These are phyloP conservation scores for Carettochelys insculpta DNA, from an alignment of 2,113 vertebrate genomes.

Conservation along the genomic window DNA sequence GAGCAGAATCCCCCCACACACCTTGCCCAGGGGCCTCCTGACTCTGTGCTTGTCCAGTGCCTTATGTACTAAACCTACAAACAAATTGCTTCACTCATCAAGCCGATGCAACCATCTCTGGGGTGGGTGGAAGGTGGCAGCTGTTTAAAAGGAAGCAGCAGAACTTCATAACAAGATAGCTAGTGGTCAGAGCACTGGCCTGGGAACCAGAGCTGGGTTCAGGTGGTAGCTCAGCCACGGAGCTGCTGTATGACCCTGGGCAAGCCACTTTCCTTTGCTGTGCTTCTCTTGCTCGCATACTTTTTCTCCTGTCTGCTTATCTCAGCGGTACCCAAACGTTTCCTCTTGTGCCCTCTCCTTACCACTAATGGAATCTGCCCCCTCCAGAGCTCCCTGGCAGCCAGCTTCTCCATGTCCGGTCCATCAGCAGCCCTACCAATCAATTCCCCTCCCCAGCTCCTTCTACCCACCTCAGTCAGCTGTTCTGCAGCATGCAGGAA, in stretches of 20 bases:
- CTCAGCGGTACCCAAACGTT: not conserved
- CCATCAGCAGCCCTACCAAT: too few species aligned
- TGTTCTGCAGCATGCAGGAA: too few species aligned
- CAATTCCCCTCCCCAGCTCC: not conserved
- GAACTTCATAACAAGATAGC: too few species aligned
- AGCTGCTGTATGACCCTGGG: not conserved
- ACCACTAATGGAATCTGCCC: not conserved
- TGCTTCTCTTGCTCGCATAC: conserved; percentile 11
- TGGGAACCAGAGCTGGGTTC: not conserved
- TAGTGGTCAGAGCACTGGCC: not conserved
- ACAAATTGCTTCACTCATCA: too few species aligned
- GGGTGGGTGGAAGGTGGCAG: too few species aligned
- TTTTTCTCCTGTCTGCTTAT: not conserved
- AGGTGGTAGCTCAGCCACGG: not conserved
- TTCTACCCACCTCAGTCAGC: not conserved
- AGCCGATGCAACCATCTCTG: too few species aligned
- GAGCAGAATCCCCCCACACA: too few species aligned
- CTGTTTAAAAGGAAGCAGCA: too few species aligned
- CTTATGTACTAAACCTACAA: too few species aligned
- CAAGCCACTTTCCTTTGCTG: conserved; percentile 11
- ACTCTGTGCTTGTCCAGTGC: too few species aligned
- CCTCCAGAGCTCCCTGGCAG: not conserved
- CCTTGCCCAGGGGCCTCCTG: too few species aligned
- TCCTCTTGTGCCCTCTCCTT: not conserved
- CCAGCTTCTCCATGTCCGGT: not conserved